Evolutionary conservation across 1,140 invertebrate species (phyloP).

Genomic region (Brachionus rotundiformis): DNA sequence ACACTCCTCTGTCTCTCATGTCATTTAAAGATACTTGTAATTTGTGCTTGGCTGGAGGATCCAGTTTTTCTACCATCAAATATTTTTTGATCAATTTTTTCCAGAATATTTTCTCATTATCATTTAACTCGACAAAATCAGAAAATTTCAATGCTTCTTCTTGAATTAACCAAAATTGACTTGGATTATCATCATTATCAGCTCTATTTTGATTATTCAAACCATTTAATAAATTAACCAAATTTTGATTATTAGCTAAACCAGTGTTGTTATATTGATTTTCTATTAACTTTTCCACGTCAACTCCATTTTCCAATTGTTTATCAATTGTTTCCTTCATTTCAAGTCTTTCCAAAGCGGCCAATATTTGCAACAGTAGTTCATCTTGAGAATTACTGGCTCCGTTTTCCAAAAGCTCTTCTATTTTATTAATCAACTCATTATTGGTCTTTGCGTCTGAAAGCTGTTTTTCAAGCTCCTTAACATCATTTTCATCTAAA

Average conservation of each 20-base stretch:
- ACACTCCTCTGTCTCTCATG: constrained; percentile 88
- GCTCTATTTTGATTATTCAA: constrained; percentile 17
- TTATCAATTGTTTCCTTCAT: constrained; percentile 49
- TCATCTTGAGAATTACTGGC: constrained; percentile 50
- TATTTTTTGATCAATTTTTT: constrained; percentile 89
- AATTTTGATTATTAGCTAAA: constrained; percentile 23
- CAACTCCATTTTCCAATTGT: constrained; percentile 45
- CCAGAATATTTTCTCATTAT: constrained; percentile 84
- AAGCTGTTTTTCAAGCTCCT: constrained; percentile 43
- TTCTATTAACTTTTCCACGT: constrained; percentile 40
- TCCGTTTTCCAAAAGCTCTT: constrained; percentile 41
- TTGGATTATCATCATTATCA: constrained; percentile 16
- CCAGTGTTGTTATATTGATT: constrained; percentile 29
- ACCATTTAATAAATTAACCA: constrained; percentile 41
- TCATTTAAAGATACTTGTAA: constrained; percentile 74
- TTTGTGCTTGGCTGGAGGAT: constrained; percentile 79
- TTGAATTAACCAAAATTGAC: constrained; percentile 21
- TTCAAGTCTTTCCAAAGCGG: constrained; percentile 23
- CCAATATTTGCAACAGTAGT: constrained; percentile 48
- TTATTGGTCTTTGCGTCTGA: constrained; percentile 34
- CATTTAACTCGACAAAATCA: constrained; percentile 70
- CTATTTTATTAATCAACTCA: constrained; percentile 38
- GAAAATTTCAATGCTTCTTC: constrained; percentile 48
- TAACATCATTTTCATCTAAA: constrained; percentile 40
- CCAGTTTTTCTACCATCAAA: constrained; percentile 88